phyloP scores from a whole-genome alignment of 2,888 invertebrate species.

The Argyra leucocephala region DNA sequence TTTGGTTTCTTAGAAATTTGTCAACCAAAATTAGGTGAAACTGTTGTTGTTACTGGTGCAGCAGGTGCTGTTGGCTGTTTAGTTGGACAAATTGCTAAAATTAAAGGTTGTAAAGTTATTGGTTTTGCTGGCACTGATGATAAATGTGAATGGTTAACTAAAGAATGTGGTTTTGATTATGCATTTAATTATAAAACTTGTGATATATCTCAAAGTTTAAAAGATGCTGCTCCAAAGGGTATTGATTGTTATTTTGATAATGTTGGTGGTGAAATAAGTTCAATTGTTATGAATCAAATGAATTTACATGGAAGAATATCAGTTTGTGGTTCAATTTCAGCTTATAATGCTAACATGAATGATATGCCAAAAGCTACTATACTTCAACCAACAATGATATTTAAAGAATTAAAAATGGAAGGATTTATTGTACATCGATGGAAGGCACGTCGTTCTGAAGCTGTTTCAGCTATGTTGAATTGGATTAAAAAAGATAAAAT shows the following conservation, averaged over 20 bases:
- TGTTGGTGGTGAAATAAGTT: slow-evolving; percentile 59
- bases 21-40: slow-evolving; percentile 60
- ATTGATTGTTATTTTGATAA: slow-evolving; percentile 71
- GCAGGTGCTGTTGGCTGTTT: slow-evolving; percentile 70
- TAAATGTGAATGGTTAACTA: slow-evolving; percentile 58
- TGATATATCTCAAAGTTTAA: slow-evolving; percentile 46
- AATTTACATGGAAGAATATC: slow-evolving; percentile 52
- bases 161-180: slow-evolving; percentile 56
- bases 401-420: slow-evolving; percentile 52
- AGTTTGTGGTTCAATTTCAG: slow-evolving; percentile 56
- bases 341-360: slow-evolving; percentile 48
- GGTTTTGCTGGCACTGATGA: slow-evolving; percentile 62
- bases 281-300: slow-evolving; percentile 53
- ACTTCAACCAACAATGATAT: slow-evolving; percentile 49
- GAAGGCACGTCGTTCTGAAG: slow-evolving; percentile 53
- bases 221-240: slow-evolving; percentile 56
- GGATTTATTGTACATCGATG: slow-evolving; percentile 47
- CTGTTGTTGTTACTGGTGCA: slow-evolving; percentile 62
- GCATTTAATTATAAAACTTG: slow-evolving; percentile 63
- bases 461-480: slow-evolving; percentile 52
- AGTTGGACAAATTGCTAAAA: slow-evolving; percentile 71
- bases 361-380: slow-evolving; percentile 27
- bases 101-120: slow-evolving; percentile 58
- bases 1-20: slow-evolving; percentile 65
- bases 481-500: slow-evolving; percentile 62